Percentiles rank a stretch among this genome's conserved stretches.
Conservation (phyloP, 92 coral and sea anemone species). For the Palythoa caribaeorum region DNA sequence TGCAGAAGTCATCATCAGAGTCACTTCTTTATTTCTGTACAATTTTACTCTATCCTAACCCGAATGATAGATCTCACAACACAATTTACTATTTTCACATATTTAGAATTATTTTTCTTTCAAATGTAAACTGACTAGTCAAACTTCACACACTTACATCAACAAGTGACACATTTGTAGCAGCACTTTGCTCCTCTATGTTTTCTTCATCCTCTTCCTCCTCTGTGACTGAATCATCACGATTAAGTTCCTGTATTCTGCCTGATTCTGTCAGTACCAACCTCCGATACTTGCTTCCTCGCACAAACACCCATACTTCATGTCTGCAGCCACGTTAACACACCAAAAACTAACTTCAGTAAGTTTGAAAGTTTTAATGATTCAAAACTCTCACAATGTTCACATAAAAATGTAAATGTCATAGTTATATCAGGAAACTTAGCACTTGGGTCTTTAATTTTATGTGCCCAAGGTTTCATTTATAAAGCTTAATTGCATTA, state of each 20-base stretch:
- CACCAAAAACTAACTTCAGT: neutral
- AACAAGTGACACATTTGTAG: slow-evolving; percentile 80
- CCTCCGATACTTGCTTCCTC: slow-evolving; percentile 78
- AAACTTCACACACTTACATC: slow-evolving; percentile 63
- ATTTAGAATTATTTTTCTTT: neutral
- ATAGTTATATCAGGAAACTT: too few species aligned
- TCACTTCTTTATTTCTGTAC: too few species aligned
- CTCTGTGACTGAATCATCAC: slow-evolving; percentile 71
- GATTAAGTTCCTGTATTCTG: slow-evolving; percentile 75
- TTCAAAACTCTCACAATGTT: too few species aligned
- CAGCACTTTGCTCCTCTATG: slow-evolving; percentile 41
- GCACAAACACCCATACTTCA: slow-evolving; percentile 94
- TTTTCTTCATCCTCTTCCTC: slow-evolving; percentile 64
- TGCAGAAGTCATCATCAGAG: too few species aligned
- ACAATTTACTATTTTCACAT: too few species aligned
- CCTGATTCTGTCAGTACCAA: slow-evolving; percentile 84
- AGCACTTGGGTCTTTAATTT: too few species aligned
- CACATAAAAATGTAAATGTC: too few species aligned
- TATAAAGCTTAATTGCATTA: too few species aligned
- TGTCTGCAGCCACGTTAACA: slow-evolving; percentile 58
- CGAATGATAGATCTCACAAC: too few species aligned
- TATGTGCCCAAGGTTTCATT: too few species aligned
- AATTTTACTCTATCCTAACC: too few species aligned
- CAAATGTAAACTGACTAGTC: neutral
- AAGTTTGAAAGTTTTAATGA: neutral